These are phyloP conservation scores for Calidris pygmaea DNA, from an alignment of 2,113 vertebrate genomes.

Conservation along the genomic window DNA sequence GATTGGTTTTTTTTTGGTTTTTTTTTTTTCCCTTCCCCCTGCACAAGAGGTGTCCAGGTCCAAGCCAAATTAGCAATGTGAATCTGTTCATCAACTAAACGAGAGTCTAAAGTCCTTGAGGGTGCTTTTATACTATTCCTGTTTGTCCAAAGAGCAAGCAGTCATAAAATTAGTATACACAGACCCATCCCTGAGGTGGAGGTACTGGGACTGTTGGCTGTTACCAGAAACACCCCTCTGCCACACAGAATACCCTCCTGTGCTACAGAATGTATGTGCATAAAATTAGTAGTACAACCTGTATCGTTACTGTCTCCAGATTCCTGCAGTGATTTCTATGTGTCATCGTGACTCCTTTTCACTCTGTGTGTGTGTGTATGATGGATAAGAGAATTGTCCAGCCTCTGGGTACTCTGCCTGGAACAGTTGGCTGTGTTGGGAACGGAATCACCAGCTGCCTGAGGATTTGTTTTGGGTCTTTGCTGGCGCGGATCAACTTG, in stretches of 20 bases:
- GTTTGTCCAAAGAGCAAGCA: background rate
- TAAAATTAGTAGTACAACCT: background rate
- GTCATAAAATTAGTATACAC: accelerated
- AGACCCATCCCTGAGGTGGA: background rate
- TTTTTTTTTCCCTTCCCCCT: background rate
- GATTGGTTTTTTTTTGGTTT: no score
- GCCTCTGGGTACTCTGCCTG: background rate
- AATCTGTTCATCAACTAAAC: background rate
- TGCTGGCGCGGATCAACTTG: background rate
- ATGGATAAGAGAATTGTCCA: background rate
- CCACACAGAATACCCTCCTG: background rate
- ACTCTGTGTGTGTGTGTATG: no score
- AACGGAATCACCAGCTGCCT: background rate
- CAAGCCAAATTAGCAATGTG: background rate
- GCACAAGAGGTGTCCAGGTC: background rate
- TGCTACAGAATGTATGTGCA: background rate
- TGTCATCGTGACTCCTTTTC: background rate
- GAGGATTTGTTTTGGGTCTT: background rate
- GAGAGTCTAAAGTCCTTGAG: background rate
- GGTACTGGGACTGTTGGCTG: no score
- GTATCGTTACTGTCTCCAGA: background rate
- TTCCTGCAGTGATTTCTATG: background rate
- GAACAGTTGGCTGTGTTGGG: background rate
- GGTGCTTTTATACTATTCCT: background rate
- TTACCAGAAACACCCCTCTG: background rate